These are phyloP conservation scores for Tachypleus tridentatus DNA, from an alignment of 1,140 invertebrate species.

Conservation along the genomic window DNA sequence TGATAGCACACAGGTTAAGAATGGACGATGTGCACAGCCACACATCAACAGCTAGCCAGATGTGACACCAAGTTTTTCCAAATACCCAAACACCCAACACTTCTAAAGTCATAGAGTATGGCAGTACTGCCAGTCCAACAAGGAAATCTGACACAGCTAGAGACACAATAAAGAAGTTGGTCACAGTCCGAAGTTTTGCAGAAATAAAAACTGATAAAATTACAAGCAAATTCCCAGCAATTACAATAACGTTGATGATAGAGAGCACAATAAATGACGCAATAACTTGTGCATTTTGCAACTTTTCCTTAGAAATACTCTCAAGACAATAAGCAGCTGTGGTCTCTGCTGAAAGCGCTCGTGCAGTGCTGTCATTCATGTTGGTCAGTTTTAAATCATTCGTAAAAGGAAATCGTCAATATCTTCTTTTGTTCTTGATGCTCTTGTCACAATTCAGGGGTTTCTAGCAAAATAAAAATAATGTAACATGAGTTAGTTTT, in stretches of 20 bases:
- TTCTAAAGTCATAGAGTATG: constrained; percentile 76
- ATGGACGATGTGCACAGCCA: constrained; percentile 96
- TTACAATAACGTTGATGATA: constrained; percentile 71
- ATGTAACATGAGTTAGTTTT: too few relatives aligned
- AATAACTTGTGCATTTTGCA: constrained; percentile 28
- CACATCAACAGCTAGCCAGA: constrained; percentile 88
- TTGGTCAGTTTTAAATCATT: too few relatives aligned
- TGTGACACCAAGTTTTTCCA: constrained; percentile 78
- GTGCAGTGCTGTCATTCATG: too few relatives aligned
- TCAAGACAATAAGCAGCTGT: too few relatives aligned
- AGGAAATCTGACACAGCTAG: constrained; percentile 83
- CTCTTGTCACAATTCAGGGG: too few relatives aligned
- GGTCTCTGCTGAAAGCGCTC: too few relatives aligned
- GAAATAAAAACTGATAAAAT: constrained; percentile 80
- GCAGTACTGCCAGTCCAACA: constrained; percentile 79
- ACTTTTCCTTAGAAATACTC: too few relatives aligned
- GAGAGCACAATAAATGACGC: constrained; percentile 59
- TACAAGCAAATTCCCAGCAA: constrained; percentile 73
- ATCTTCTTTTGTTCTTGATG: too few relatives aligned
- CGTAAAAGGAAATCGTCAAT: too few relatives aligned
- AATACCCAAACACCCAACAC: constrained; percentile 83
- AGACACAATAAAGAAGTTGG: constrained; percentile 89
- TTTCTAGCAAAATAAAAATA: too few relatives aligned
- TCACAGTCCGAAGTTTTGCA: constrained; percentile 76
- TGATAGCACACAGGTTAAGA: constrained; percentile 69